Percentiles rank a stretch among this genome's conserved stretches.
Evolutionary conservation across 2,888 invertebrate species (phyloP).

Genomic region (Encarsia formosa): DNA sequence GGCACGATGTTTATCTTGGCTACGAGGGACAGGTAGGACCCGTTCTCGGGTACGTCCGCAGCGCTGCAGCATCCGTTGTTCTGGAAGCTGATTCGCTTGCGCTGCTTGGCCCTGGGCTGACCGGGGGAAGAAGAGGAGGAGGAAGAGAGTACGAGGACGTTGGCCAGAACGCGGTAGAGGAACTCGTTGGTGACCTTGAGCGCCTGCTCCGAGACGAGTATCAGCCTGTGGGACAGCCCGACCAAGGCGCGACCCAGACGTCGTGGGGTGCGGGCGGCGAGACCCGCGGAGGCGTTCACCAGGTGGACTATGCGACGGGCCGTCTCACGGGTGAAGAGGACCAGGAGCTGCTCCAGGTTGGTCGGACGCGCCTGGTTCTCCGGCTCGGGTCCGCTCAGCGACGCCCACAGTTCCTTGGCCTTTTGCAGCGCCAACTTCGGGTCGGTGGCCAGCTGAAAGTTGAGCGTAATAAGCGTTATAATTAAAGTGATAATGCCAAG

Average conservation of each 20-base stretch:
- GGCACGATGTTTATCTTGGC: conserved; percentile 15
- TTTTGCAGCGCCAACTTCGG: conserved; percentile 72
- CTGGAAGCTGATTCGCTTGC: conserved; percentile 10
- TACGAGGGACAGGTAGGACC: conserved; percentile 9
- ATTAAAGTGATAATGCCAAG: no score
- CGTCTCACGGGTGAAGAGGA: conserved; percentile 72
- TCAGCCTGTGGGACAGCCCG: conserved; percentile 54
- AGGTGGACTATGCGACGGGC: conserved; percentile 74
- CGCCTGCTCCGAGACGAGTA: conserved; percentile 60
- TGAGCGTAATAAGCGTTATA: no score
- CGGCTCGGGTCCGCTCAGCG: conserved; percentile 72
- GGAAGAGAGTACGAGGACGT: conserved; percentile 1
- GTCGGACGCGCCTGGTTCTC: conserved; percentile 80
- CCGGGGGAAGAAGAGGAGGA: background rate
- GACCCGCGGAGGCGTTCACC: conserved; percentile 65
- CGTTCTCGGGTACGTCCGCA: background rate
- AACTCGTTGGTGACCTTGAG: conserved; percentile 56
- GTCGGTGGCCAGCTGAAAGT: conserved; percentile 76
- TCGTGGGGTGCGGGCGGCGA: conserved; percentile 59
- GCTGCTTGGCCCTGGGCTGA: background rate
- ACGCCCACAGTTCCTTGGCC: conserved; percentile 67
- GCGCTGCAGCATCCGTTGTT: background rate
- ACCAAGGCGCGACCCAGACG: conserved; percentile 37
- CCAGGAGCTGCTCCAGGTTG: conserved; percentile 73
- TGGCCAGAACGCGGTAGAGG: conserved; percentile 8